Percentiles rank a stretch among this genome's conserved stretches.
Evolutionary conservation across 2,113 vertebrate species (phyloP).

Genomic region (Athene cunicularia): DNA sequence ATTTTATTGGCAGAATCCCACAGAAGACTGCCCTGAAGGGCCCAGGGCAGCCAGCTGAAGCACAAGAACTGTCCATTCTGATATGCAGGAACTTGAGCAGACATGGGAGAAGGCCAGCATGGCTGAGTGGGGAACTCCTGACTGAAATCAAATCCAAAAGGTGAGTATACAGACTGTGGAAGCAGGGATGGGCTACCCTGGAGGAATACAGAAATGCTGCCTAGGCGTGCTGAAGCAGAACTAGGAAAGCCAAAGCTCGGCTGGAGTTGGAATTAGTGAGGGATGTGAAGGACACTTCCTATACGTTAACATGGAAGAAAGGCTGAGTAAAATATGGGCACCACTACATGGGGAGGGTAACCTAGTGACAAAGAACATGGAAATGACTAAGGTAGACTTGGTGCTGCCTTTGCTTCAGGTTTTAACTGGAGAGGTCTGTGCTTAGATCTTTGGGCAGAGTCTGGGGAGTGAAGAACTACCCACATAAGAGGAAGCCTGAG

Average conservation of each 20-base stretch:
- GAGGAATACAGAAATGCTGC: background rate
- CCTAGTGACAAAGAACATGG: background rate
- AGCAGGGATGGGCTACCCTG: background rate
- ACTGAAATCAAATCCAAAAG: background rate
- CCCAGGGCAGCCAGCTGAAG: background rate
- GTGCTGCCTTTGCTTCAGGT: background rate
- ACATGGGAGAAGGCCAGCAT: background rate
- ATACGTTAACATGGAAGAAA: background rate
- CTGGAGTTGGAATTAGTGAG: background rate
- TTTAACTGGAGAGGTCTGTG: background rate
- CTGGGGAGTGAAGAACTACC: background rate
- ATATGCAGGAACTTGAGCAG: background rate
- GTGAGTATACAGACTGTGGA: background rate
- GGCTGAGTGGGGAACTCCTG: background rate
- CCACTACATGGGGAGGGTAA: background rate
- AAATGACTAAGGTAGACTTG: background rate
- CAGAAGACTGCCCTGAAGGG: background rate
- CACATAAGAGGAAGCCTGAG: background rate
- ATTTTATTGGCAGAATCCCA: background rate
- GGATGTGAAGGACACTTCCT: background rate
- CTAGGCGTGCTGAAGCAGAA: background rate
- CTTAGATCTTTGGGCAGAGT: background rate
- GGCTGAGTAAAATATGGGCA: background rate
- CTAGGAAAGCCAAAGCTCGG: background rate
- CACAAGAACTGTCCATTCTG: background rate